Evolutionary conservation across 2,888 invertebrate species (phyloP), one percentile per base, ranked within the genome.

Genomic region (Bembecia ichneumoniformis): DNA sequence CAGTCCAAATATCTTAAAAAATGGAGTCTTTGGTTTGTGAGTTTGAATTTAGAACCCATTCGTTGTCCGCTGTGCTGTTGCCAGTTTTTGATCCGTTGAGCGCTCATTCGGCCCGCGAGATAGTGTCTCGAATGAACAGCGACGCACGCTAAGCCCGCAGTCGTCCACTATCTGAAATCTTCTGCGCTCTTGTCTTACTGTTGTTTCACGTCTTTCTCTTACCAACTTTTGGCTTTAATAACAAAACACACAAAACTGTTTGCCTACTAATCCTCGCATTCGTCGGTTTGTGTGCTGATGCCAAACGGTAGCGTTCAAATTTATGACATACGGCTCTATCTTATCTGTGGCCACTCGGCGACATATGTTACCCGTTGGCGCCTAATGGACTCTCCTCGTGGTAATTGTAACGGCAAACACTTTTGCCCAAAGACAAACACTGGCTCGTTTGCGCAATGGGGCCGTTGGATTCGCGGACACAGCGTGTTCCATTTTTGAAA

Each of bases 291-390:
- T 77, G 71, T 61, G 69, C 74, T 68, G 69, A 81, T 74, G 76
- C 77, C 77, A 78, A 82, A 87, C 87, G 81, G 87, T 86, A 84
- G 86, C 81, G 68, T 67, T 71, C 58, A 69, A 67, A 74, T 76
- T 74, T 76, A 80, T 80, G 82, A 86, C 87, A 87, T 83, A 83
- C 78, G 82, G 82, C 70, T 82, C 77, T 86, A 86, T 86, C 87
- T 87, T 86, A 87, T 87, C 87, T 77, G 59, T 74, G 73, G 58
- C 76, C 82, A 86, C 86, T 86, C 74, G 67, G 71, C 72, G 74
- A 74, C 86, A 84, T 83, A 86, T 87, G 87, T 75, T 77, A 67
- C 71, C 63, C 55, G 56, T 64, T 71, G 68, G 62, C 70, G 76
- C 71, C 66, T 86, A 87, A 86, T 84, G 83, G 82, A 81, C 63